A percentile compares a stretch with the other conserved stretches of the same genome.
phyloP scores from a whole-genome alignment of 2,888 invertebrate genomes.

The Oscheius sp. region DNA sequence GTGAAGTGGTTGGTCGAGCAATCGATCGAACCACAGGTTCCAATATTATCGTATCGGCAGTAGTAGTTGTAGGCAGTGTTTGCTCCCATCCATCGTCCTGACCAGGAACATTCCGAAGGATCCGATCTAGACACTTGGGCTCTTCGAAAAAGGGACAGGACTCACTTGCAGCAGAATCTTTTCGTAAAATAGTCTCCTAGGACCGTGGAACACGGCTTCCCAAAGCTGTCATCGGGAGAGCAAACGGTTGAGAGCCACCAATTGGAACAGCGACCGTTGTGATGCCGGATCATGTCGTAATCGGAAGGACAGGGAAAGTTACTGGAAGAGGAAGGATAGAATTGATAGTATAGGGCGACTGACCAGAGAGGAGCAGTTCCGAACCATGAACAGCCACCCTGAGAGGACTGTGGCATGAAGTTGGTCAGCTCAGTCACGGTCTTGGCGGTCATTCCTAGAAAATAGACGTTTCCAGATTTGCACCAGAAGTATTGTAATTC shows the following conservation, averaged over 20 bases:
- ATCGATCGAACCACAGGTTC: conserved; percentile 62
- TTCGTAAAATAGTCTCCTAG: conserved; percentile 67
- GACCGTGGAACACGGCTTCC: conserved; percentile 68
- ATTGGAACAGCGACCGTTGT: conserved; percentile 67
- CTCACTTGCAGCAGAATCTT: conserved; percentile 69
- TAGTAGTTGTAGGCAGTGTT: conserved; percentile 69
- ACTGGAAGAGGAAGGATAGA: not conserved
- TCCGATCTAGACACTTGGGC: conserved; percentile 52
- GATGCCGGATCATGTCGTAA: conserved; percentile 65
- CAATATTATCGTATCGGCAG: conserved; percentile 66
- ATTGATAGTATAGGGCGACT: too few relatives aligned
- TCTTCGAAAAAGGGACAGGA: not conserved
- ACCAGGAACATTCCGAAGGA: conserved; percentile 68
- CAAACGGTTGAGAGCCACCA: conserved; percentile 67
- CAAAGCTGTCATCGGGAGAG: conserved; percentile 66
- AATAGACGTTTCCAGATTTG: too few relatives aligned
- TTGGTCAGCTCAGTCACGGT: conserved; percentile 64
- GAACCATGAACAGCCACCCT: conserved; percentile 63
- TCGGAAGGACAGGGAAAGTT: conserved; percentile 69
- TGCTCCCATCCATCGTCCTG: conserved; percentile 70
- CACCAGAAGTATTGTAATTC: not conserved
- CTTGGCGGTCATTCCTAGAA: conserved; percentile 67
- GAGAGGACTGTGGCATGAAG: conserved; percentile 56
- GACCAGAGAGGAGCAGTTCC: conserved; percentile 68
- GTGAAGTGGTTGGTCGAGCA: conserved; percentile 66